Percentiles rank a stretch among this genome's conserved stretches.
Conservation (phyloP, 2,797 vertebrate genomes). For the Acanthurus tractus region DNA sequence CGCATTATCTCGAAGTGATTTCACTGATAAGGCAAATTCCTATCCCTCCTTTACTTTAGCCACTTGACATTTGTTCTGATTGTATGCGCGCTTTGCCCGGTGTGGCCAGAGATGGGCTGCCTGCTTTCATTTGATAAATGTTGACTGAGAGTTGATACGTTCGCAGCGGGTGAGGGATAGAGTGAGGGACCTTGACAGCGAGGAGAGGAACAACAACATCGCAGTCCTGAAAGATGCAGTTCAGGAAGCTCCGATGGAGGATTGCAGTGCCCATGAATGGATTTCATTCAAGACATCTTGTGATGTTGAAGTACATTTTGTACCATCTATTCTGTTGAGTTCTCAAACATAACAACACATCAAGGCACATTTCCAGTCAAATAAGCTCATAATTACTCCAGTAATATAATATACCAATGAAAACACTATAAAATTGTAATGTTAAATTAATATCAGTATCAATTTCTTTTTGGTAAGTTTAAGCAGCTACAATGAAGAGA, state of each 20-base stretch:
- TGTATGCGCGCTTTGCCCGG: constrained; percentile 47
- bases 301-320: constrained; percentile 27
- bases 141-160: constrained; percentile 78
- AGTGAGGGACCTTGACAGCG: constrained; percentile 63
- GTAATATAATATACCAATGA: too few species aligned
- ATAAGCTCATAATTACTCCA: too few species aligned
- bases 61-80: constrained; percentile 71
- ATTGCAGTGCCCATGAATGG: constrained; percentile 35
- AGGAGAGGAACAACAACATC: constrained; percentile 41
- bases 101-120: constrained; percentile 71
- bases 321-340: neutral
- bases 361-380: neutral
- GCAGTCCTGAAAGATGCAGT: constrained; percentile 41
- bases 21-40: constrained; percentile 63
- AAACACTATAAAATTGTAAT: too few species aligned
- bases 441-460: too few species aligned
- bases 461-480: neutral
- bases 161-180: constrained; percentile 65
- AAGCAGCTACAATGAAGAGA: neutral
- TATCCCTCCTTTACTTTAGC: constrained; percentile 58
- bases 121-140: constrained; percentile 77
- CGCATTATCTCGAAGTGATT: constrained; percentile 62
- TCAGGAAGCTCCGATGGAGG: constrained; percentile 23
- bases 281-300: constrained; percentile 50
- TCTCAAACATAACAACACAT: neutral